Conservation (phyloP, 2,113 vertebrate species). For the Tapirus terrestris region DNA sequence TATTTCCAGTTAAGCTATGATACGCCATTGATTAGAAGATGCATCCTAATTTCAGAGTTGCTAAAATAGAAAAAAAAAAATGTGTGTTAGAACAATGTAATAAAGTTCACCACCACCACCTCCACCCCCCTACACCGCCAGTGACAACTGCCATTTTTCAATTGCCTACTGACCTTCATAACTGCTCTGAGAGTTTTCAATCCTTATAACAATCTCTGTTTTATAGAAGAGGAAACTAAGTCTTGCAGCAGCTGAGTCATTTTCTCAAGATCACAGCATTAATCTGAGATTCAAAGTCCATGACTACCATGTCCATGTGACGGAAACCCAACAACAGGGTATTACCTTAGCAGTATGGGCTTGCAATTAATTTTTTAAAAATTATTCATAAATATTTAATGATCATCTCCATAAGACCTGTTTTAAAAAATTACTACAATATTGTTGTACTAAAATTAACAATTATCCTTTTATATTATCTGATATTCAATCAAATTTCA, state of each 20-base stretch:
- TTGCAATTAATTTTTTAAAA: not conserved
- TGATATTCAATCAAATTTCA: slow-evolving; percentile 5
- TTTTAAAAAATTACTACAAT: not conserved
- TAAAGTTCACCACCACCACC: not conserved
- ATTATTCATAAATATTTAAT: not conserved
- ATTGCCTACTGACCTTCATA: not conserved
- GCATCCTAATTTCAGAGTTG: not conserved
- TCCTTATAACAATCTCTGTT: not conserved
- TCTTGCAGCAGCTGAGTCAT: not conserved
- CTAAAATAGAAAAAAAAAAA: not conserved
- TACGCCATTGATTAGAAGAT: not conserved
- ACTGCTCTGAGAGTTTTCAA: not conserved
- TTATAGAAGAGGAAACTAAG: not conserved
- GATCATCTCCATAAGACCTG: not conserved
- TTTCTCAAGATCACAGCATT: not conserved
- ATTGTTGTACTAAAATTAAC: not conserved
- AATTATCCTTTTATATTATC: not conserved
- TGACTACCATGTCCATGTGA: not conserved
- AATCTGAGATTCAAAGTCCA: not conserved
- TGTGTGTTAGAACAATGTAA: not conserved
- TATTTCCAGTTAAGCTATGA: not conserved
- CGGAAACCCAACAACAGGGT: not conserved
- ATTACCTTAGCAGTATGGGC: not conserved
- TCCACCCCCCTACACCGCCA: rapidly evolving
- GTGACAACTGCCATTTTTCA: not conserved